These are phyloP conservation scores for Porites cylindrica DNA, from an alignment of 92 coral and sea anemone species.

Conservation along the genomic window DNA sequence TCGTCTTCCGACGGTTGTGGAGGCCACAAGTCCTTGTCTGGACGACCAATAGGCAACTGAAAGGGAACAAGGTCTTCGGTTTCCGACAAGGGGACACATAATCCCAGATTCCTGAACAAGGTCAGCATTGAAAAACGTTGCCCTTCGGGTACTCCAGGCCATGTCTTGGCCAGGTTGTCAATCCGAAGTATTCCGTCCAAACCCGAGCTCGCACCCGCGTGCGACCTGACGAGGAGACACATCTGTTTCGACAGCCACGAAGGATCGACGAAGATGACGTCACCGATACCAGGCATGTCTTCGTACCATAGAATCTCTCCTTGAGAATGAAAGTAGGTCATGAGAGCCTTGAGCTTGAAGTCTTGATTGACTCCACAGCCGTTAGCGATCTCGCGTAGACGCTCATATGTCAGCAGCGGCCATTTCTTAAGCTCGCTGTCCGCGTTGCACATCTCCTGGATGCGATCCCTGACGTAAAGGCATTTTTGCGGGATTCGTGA, in stretches of 20 bases:
- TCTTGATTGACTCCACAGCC: constrained; percentile 93
- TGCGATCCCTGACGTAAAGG: constrained; percentile 84
- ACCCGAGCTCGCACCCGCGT: constrained; percentile 61
- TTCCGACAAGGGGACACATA: constrained; percentile 74
- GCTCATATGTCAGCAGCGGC: constrained; percentile 78
- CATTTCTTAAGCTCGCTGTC: constrained; percentile 73
- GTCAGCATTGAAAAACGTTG: constrained; percentile 64
- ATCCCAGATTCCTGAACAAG: constrained; percentile 76
- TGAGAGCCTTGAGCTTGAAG: constrained; percentile 82
- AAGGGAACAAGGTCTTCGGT: constrained; percentile 79
- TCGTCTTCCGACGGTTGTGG: constrained; percentile 54
- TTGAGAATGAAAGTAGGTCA: constrained; percentile 88
- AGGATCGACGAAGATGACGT: constrained; percentile 78
- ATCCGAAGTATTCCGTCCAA: constrained; percentile 77
- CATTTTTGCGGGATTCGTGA: constrained; percentile 92
- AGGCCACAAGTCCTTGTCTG: constrained; percentile 80
- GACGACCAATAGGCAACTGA: constrained; percentile 78
- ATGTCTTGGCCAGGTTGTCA: constrained; percentile 67
- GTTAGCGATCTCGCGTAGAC: constrained; percentile 78
- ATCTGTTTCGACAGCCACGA: constrained; percentile 83
- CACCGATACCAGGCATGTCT: constrained; percentile 81
- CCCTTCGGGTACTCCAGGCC: constrained; percentile 72
- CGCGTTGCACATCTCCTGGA: constrained; percentile 75
- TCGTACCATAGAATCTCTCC: constrained; percentile 95
- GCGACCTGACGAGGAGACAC: constrained; percentile 65